Conservation (phyloP, 1,140 invertebrate genomes). For the Thalassaphorura encarpata region DNA sequence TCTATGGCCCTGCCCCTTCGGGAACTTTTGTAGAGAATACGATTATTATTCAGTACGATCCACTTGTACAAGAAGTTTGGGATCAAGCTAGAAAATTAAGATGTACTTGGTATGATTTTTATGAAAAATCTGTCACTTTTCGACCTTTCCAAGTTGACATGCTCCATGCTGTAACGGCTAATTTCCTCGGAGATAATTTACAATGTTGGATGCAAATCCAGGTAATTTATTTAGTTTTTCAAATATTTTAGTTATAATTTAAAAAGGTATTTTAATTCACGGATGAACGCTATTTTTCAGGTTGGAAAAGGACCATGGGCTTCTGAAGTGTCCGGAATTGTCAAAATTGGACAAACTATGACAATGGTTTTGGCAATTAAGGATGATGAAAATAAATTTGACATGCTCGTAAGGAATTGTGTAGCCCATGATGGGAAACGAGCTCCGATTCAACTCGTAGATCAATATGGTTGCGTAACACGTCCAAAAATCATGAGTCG, state of each 20-base stretch:
- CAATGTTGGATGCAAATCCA: conserved; percentile 97
- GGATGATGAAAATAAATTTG: conserved; percentile 90
- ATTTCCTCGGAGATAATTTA: conserved; percentile 87
- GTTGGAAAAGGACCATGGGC: conserved; percentile 91
- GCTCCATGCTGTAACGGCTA: conserved; percentile 83
- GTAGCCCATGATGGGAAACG: conserved; percentile 88
- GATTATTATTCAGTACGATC: conserved; percentile 89
- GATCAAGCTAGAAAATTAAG: conserved; percentile 60
- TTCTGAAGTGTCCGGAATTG: conserved; percentile 84
- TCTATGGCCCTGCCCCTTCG: conserved; percentile 62
- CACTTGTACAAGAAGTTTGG: conserved; percentile 74
- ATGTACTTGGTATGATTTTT: conserved; percentile 91
- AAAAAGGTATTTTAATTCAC: neutral
- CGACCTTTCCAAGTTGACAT: conserved; percentile 83
- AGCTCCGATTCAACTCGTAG: conserved; percentile 82
- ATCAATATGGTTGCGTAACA: conserved; percentile 82
- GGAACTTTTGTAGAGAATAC: conserved; percentile 91
- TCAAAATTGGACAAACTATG: conserved; percentile 92
- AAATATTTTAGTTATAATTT: neutral
- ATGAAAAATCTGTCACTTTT: conserved; percentile 88
- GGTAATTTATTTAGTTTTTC: conserved; percentile 24
- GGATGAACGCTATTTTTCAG: conserved; percentile 12
- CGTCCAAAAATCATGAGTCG: conserved; percentile 83
- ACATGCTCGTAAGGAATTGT: conserved; percentile 87
- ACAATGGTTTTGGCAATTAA: conserved; percentile 92